Percentiles rank a stretch among this genome's conserved stretches.
Conservation (phyloP, 2,888 invertebrate species). For the Drosophila greeni region DNA sequence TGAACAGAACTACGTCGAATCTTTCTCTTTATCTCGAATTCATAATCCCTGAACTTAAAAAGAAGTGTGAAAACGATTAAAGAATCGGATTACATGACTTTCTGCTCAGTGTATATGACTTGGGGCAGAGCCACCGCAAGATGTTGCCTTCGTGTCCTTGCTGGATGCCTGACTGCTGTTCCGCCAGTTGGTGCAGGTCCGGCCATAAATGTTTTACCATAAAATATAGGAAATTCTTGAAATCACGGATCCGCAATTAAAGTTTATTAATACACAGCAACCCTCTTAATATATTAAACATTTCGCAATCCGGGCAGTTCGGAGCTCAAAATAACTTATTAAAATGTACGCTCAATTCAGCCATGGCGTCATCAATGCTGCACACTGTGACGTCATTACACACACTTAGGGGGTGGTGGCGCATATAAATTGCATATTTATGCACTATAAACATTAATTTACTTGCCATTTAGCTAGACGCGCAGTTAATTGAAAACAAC, state of each 20-base stretch:
- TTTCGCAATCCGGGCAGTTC: no score
- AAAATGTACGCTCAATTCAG: constrained; percentile 7
- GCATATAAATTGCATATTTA: constrained; percentile 59
- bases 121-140: constrained; percentile 9
- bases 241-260: constrained; percentile 5
- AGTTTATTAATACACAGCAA: constrained; percentile 9
- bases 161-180: constrained; percentile 15
- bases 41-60: no score
- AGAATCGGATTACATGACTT: not conserved
- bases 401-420: not conserved
- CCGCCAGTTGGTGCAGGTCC: constrained; percentile 15
- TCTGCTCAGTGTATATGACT: not conserved
- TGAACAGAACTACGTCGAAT: not conserved
- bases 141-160: constrained; percentile 15
- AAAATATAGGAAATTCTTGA: constrained; percentile 1
- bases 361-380: constrained; percentile 21
- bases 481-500: constrained; percentile 69
- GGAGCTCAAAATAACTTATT: constrained; percentile 20
- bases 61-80: not conserved
- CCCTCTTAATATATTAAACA: not conserved
- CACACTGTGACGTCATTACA: constrained; percentile 11
- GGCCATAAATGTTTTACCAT: constrained; percentile 21
- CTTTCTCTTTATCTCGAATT: no score
- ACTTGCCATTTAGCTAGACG: constrained; percentile 65
- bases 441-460: constrained; percentile 66